Percentiles rank a stretch among this genome's conserved stretches.
phyloP scores from a whole-genome alignment of 2,113 vertebrate genomes.

The Ailurus styani region DNA sequence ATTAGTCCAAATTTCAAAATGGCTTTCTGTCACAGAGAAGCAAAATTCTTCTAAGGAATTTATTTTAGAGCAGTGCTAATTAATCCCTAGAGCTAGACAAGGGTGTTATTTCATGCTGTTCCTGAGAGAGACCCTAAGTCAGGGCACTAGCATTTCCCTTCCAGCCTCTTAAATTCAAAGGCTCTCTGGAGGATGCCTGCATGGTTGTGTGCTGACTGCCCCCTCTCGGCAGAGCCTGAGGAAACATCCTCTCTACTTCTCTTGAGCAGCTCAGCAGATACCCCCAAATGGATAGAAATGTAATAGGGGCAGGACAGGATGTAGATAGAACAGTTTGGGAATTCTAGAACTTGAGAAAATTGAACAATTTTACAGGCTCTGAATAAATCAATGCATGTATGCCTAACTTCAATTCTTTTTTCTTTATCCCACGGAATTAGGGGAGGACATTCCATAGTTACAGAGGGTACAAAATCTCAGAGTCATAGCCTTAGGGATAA shows the following conservation, averaged over 20 bases:
- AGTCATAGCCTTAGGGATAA: not conserved
- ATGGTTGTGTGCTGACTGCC: too few species aligned
- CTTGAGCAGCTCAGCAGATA: not conserved
- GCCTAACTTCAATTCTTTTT: not conserved
- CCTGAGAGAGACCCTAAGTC: not conserved
- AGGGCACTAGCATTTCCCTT: not conserved
- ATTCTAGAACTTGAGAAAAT: not conserved
- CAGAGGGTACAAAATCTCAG: not conserved
- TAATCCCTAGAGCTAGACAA: slow-evolving; percentile 3
- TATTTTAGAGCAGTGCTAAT: slow-evolving; percentile 28
- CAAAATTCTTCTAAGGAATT: slow-evolving; percentile 15
- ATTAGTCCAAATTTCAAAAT: slow-evolving; percentile 8
- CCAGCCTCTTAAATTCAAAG: not conserved
- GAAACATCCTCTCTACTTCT: not conserved
- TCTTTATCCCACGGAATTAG: not conserved
- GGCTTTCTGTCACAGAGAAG: slow-evolving; percentile 14
- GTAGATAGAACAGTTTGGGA: not conserved
- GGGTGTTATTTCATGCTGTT: not conserved
- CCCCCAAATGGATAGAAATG: not conserved
- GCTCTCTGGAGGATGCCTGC: not conserved
- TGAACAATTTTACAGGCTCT: not conserved
- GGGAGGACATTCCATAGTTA: not conserved
- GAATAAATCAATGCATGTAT: not conserved
- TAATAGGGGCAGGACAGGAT: not conserved
- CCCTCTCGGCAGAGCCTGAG: not conserved